phyloP scores from a whole-genome alignment of 2,113 vertebrate species.

The Brachionichthys hirsutus region DNA sequence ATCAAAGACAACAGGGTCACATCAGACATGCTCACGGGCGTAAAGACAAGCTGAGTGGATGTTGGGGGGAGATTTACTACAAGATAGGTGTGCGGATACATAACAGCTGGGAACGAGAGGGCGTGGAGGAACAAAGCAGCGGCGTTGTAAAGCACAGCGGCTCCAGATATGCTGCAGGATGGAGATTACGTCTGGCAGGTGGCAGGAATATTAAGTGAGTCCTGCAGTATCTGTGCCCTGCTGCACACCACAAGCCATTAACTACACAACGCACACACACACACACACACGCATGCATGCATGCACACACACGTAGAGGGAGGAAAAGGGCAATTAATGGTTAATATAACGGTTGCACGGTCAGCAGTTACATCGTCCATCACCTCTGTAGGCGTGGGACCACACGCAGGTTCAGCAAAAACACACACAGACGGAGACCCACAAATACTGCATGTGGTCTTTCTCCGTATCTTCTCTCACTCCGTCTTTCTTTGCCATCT shows the following conservation, averaged over 20 bases:
- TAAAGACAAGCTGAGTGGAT: constrained; percentile 19
- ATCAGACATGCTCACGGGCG: constrained; percentile 13
- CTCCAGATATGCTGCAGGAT: constrained; percentile 50
- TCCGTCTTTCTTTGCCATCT: constrained; percentile 26
- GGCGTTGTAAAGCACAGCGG: constrained; percentile 23
- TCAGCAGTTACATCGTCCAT: constrained; percentile 67
- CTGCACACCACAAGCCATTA: constrained; percentile 57
- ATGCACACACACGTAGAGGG: no score
- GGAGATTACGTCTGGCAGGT: constrained; percentile 55
- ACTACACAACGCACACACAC: constrained; percentile 33
- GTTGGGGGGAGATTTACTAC: constrained; percentile 22
- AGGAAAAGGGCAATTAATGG: constrained; percentile 56
- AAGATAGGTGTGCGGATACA: constrained; percentile 14
- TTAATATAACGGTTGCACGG: constrained; percentile 53
- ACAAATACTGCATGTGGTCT: constrained; percentile 16
- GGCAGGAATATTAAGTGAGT: constrained; percentile 66
- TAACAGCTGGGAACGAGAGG: background rate
- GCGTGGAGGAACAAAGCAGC: constrained; percentile 41
- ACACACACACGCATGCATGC: constrained; percentile 14
- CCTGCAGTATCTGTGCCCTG: constrained; percentile 50
- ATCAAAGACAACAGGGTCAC: constrained; percentile 11
- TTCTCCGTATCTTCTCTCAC: background rate
- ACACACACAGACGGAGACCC: constrained; percentile 1
- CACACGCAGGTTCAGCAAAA: constrained; percentile 8
- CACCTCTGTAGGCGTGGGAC: constrained; percentile 45